These are phyloP conservation scores for Hippoglossus stenolepis DNA, from an alignment of 2,113 vertebrate genomes.

Conservation along the genomic window DNA sequence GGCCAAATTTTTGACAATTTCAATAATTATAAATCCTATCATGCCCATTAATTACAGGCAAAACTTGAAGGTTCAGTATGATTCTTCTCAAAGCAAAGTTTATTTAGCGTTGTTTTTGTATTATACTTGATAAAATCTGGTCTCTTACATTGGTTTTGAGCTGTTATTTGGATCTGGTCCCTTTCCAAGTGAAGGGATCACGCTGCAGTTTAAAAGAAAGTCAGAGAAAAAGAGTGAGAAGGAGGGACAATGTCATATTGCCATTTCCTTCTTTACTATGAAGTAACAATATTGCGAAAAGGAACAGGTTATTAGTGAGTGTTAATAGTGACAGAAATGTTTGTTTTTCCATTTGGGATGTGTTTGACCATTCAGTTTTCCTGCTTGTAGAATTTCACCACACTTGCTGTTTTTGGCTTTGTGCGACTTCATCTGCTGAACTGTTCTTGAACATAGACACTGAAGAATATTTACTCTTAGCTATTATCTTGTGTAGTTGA, in stretches of 20 bases:
- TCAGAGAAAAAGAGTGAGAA: conserved; percentile 77
- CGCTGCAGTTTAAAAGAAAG: conserved; percentile 82
- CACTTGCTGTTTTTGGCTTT: conserved; percentile 27
- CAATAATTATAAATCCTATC: conserved; percentile 14
- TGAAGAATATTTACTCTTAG: conserved; percentile 16
- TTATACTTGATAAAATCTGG: conserved; percentile 73
- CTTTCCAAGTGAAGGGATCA: conserved; percentile 80
- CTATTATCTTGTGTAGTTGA: conserved; percentile 17
- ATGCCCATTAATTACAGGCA: conserved; percentile 45
- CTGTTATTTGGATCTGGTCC: conserved; percentile 81
- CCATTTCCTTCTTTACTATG: conserved; percentile 60
- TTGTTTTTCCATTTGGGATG: conserved; percentile 17
- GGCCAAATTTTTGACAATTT: conserved; percentile 22
- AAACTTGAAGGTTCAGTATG: conserved; percentile 16
- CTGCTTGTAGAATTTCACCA: conserved; percentile 24
- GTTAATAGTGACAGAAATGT: conserved; percentile 34
- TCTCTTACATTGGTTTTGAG: conserved; percentile 82
- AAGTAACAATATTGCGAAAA: conserved; percentile 40
- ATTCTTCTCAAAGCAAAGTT: conserved; percentile 40
- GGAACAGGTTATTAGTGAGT: conserved; percentile 24
- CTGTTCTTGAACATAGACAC: not conserved
- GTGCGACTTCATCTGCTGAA: conserved; percentile 33
- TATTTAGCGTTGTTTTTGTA: conserved; percentile 53
- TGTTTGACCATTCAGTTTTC: conserved; percentile 36
- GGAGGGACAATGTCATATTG: conserved; percentile 67